Percentiles rank a stretch among this genome's conserved stretches.
These are phyloP conservation scores for Pachypeltis micranthus DNA, from an alignment of 1,140 invertebrate genomes.

Conservation along the genomic window DNA sequence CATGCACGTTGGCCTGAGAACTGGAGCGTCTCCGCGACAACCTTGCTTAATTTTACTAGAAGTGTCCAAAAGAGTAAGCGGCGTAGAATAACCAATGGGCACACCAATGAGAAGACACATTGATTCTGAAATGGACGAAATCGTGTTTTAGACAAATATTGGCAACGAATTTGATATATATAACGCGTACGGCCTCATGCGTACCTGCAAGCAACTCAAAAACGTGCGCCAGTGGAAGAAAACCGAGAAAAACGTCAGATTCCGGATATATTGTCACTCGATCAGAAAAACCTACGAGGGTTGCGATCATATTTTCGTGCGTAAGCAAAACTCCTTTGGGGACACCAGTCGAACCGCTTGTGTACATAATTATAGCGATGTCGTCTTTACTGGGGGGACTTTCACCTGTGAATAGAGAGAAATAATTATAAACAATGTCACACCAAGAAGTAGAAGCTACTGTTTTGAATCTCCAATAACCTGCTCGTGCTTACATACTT, in stretches of 20 bases:
- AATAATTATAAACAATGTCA: too few relatives aligned
- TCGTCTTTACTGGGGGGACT: constrained; percentile 55
- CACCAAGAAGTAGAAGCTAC: too few relatives aligned
- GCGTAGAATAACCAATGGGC: constrained; percentile 92
- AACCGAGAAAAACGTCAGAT: constrained; percentile 79
- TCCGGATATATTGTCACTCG: constrained; percentile 52
- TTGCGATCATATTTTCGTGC: constrained; percentile 81
- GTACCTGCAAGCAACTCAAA: constrained; percentile 79
- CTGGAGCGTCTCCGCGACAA: constrained; percentile 77
- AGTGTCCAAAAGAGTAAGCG: constrained; percentile 87
- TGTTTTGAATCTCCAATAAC: too few relatives aligned
- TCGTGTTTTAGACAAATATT: background rate
- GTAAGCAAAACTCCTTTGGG: constrained; percentile 79
- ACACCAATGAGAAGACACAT: constrained; percentile 56
- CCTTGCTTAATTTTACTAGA: constrained; percentile 92
- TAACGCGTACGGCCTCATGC: too few relatives aligned
- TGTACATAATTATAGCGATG: constrained; percentile 92
- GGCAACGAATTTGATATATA: background rate
- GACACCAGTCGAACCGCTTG: constrained; percentile 83
- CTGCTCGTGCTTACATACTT: too few relatives aligned
- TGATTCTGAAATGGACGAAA: constrained; percentile 35
- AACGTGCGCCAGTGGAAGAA: constrained; percentile 93
- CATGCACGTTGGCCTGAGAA: constrained; percentile 84
- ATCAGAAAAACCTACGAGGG: constrained; percentile 77
- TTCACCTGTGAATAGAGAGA: constrained; percentile 28